Evolutionary conservation across 1,140 invertebrate genomes (phyloP).

Genomic region (Drosophila elegans): DNA sequence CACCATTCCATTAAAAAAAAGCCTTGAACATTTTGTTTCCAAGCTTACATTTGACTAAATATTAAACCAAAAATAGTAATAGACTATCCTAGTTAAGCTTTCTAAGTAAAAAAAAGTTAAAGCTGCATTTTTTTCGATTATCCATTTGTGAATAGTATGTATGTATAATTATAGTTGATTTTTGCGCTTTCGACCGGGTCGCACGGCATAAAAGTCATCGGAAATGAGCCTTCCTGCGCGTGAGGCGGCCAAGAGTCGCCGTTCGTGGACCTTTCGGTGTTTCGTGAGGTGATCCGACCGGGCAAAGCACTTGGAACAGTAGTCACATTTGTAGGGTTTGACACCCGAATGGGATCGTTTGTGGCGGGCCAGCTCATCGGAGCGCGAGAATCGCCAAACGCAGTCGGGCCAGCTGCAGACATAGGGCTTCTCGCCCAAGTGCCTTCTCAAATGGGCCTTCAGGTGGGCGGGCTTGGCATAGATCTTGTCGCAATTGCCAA

Average conservation of each 20-base stretch:
- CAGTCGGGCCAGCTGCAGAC: conserved; percentile 95
- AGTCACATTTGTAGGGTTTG: conserved; percentile 93
- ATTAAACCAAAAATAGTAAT: no score
- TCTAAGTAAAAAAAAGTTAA: neutral
- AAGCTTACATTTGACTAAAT: no score
- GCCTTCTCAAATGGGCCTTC: conserved; percentile 96
- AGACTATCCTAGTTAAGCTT: no score
- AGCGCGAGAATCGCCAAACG: conserved; percentile 96
- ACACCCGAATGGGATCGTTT: conserved; percentile 88
- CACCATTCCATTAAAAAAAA: no score
- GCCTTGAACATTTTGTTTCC: no score
- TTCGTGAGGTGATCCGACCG: conserved; percentile 96
- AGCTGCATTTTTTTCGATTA: no score
- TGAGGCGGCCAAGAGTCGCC: conserved; percentile 85
- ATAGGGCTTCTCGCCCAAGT: conserved; percentile 98
- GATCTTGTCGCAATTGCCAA: conserved; percentile 88
- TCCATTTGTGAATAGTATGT: no score
- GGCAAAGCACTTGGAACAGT: conserved; percentile 94
- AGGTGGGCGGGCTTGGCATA: conserved; percentile 98
- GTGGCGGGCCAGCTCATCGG: conserved; percentile 92
- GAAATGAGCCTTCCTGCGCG: conserved; percentile 63
- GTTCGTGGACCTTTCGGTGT: conserved; percentile 93
- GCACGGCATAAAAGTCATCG: conserved; percentile 67
- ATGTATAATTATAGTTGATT: conserved; percentile 60
- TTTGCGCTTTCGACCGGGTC: conserved; percentile 80